Evolutionary conservation across 2,113 vertebrate genomes (phyloP).

Genomic region (Apus apus): DNA sequence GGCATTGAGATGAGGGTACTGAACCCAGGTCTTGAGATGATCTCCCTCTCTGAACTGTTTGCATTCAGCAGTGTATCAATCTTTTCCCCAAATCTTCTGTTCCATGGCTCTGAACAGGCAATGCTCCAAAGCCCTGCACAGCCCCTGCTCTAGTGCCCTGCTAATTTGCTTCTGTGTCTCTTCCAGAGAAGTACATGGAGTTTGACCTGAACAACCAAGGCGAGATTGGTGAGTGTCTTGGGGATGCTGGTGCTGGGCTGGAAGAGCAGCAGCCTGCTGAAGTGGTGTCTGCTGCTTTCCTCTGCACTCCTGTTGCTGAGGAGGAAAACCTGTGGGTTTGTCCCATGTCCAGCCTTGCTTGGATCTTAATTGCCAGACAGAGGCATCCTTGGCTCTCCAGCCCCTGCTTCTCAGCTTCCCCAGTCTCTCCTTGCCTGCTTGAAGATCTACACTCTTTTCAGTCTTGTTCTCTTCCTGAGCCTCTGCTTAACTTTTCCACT

Average conservation of each 20-base stretch:
- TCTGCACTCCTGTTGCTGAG: background rate
- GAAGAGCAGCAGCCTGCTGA: background rate
- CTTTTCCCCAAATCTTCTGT: background rate
- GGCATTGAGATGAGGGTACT: background rate
- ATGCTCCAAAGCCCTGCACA: background rate
- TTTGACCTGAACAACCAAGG: constrained; percentile 97
- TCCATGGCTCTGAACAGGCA: background rate
- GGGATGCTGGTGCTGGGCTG: background rate
- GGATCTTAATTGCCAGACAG: background rate
- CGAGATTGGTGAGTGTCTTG: constrained; percentile 91
- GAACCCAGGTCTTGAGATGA: background rate
- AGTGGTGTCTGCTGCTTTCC: background rate
- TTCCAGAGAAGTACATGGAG: constrained; percentile 96
- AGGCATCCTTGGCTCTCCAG: background rate
- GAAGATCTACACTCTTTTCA: background rate
- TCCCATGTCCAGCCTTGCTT: background rate
- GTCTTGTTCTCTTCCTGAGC: background rate
- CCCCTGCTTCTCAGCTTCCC: background rate
- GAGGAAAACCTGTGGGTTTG: background rate
- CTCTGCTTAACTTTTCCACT: background rate
- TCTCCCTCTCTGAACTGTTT: background rate
- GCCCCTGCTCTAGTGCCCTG: background rate
- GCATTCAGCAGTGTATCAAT: background rate
- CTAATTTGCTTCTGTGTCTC: constrained; percentile 64
- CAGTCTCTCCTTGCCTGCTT: background rate